Percentiles rank a stretch among this genome's conserved stretches.
Conservation (phyloP, 30 jellyfish, hydroid and myxozoan species). For the Hydractinia echinata region DNA sequence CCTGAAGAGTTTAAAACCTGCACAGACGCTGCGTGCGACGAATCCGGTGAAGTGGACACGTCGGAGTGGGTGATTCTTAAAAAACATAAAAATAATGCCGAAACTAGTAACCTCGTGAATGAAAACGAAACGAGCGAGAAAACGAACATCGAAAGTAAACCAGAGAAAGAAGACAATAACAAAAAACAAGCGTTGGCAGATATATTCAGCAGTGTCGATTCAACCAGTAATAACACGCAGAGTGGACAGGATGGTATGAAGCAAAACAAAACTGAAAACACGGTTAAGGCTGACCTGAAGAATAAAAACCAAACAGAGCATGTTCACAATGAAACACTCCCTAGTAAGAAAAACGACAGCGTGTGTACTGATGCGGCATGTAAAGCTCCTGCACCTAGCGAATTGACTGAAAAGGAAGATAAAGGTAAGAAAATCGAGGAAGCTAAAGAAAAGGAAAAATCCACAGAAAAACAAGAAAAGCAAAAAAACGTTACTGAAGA, state of each 20-base stretch:
- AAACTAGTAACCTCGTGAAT: not conserved
- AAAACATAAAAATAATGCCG: not conserved
- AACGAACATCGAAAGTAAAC: not conserved
- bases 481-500: not conserved
- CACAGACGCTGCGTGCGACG: constrained; percentile 19
- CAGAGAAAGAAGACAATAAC: not conserved
- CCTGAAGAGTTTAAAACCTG: constrained; percentile 4
- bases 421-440: not conserved
- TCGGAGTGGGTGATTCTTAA: not conserved
- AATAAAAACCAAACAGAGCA: not conserved
- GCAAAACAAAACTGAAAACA: not conserved
- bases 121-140: constrained; percentile 1
- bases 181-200: not conserved
- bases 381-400: not conserved
- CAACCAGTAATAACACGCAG: not conserved
- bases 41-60: constrained; percentile 6
- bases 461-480: not conserved
- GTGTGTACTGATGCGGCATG: no score
- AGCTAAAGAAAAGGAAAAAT: not conserved
- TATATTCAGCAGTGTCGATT: not conserved
- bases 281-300: not conserved
- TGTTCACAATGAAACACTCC: not conserved
- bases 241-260: not conserved
- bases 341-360: no score
- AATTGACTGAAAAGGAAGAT: not conserved